Conservation (phyloP, 2,888 invertebrate species). For the Thymelicus acteon region DNA sequence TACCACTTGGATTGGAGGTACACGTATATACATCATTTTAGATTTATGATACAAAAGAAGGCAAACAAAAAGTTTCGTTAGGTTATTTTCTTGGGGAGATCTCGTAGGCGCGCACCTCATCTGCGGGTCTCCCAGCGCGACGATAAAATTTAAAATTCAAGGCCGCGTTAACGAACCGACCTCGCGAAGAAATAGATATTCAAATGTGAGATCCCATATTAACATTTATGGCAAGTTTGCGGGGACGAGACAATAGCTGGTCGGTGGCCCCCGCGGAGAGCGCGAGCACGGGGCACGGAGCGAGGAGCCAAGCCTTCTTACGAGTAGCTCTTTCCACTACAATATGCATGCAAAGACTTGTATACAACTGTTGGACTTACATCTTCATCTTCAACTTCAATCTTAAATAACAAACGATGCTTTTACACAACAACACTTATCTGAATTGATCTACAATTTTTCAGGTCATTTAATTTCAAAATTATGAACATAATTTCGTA, state of each 20-base stretch:
- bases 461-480: background rate
- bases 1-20: background rate
- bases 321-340: constrained; percentile 47
- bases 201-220: constrained; percentile 85
- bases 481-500: constrained; percentile 53
- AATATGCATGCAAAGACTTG: constrained; percentile 54
- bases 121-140: constrained; percentile 75
- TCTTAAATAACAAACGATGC: background rate
- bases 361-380: constrained; percentile 4
- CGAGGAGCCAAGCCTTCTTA: constrained; percentile 36
- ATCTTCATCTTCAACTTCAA: constrained; percentile 13
- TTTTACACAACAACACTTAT: background rate
- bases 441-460: background rate
- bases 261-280: constrained; percentile 56
- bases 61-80: constrained; percentile 72
- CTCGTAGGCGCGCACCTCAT: constrained; percentile 84
- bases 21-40: background rate
- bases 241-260: constrained; percentile 80
- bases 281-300: constrained; percentile 36
- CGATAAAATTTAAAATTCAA: constrained; percentile 85
- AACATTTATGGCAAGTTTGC: constrained; percentile 85
- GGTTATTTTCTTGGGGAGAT: constrained; percentile 78
- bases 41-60: constrained; percentile 61
- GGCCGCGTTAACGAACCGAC: constrained; percentile 85
- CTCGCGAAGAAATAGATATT: constrained; percentile 85